Evolutionary conservation across 2,797 vertebrate genomes (phyloP).

Genomic region (Cercopithecus hamlyni): DNA sequence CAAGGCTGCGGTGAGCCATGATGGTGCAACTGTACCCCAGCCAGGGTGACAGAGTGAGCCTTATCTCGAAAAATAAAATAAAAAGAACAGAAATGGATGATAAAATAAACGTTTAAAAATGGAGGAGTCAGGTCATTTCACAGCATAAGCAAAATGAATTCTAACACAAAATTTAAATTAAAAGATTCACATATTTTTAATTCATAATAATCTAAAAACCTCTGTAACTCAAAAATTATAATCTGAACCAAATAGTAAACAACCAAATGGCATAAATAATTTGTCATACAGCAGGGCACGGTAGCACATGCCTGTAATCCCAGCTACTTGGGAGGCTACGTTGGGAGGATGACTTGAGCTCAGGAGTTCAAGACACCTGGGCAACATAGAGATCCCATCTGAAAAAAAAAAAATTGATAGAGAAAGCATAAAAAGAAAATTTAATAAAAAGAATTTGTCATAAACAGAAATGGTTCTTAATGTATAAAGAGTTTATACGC

Average conservation of each 20-base stretch:
- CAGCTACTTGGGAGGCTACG: background rate
- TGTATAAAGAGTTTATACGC: background rate
- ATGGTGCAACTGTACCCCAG: background rate
- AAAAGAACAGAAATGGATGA: background rate
- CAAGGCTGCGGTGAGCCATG: background rate
- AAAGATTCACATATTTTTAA: background rate
- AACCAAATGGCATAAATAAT: background rate
- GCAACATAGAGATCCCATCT: background rate
- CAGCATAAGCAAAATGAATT: constrained; percentile 30
- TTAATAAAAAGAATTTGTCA: background rate
- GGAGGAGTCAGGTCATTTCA: constrained; percentile 5
- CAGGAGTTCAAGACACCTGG: background rate
- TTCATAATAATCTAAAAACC: constrained; percentile 10
- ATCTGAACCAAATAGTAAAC: background rate
- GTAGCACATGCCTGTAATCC: background rate
- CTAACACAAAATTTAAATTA: background rate
- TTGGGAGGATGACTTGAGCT: background rate
- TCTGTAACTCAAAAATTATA: constrained; percentile 25
- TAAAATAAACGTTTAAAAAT: constrained; percentile 22
- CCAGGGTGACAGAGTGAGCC: background rate
- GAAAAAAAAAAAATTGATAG: background rate
- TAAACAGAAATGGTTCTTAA: background rate
- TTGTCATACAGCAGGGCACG: background rate
- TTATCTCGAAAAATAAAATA: background rate
- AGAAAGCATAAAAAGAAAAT: too few relatives aligned